Evolutionary conservation across 2,797 vertebrate genomes (phyloP).

Genomic region (Borostomias antarcticus): DNA sequence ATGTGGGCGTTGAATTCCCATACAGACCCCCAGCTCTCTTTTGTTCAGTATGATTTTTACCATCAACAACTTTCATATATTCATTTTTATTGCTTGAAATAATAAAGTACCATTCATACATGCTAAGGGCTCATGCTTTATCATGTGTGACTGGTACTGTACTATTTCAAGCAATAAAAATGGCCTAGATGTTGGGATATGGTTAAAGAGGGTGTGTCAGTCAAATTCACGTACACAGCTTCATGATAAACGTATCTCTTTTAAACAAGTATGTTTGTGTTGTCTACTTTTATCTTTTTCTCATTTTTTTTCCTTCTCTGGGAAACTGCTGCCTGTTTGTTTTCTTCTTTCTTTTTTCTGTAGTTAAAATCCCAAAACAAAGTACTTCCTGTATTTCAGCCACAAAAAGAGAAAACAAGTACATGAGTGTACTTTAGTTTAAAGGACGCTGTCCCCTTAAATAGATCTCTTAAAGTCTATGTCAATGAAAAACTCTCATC

Average conservation of each 20-base stretch:
- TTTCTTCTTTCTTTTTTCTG: constrained; percentile 38
- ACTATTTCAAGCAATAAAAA: neutral
- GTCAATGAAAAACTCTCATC: constrained; percentile 51
- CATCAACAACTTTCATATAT: neutral
- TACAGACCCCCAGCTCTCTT: constrained; percentile 36
- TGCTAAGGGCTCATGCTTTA: neutral
- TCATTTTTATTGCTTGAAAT: too few species aligned
- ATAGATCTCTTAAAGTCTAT: constrained; percentile 53
- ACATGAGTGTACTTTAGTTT: constrained; percentile 63
- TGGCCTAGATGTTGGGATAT: neutral
- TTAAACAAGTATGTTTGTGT: neutral
- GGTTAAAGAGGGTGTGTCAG: too few species aligned
- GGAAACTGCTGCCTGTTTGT: constrained; percentile 34
- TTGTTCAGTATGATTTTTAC: neutral
- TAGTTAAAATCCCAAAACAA: constrained; percentile 60
- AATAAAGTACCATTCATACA: neutral
- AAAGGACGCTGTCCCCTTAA: constrained; percentile 56
- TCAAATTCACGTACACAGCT: too few species aligned
- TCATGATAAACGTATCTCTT: too few species aligned
- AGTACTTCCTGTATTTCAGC: constrained; percentile 69
- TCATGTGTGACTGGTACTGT: neutral
- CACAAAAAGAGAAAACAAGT: constrained; percentile 63
- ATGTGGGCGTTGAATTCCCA: constrained; percentile 45
- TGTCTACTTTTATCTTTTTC: constrained; percentile 1
- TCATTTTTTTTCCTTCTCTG: constrained; percentile 47